phyloP scores from a whole-genome alignment of 2,113 vertebrate species.

The Benitochromis conjunctus region DNA sequence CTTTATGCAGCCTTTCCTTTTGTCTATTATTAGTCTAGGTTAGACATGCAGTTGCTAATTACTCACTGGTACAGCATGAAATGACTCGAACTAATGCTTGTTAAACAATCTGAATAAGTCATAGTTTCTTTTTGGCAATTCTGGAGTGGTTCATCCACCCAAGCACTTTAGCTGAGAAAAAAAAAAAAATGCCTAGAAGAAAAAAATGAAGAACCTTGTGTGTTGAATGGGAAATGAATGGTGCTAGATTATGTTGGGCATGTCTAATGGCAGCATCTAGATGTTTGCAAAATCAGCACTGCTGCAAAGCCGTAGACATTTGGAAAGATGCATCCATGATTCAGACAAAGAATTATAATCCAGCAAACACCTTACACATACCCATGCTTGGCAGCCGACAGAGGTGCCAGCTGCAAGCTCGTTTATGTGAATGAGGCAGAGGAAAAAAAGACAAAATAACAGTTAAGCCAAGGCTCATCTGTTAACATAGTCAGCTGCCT shows the following conservation, averaged over 20 bases:
- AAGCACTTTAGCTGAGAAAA: not conserved
- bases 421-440: conserved; percentile 14
- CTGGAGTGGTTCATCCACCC: conserved; percentile 6
- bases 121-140: not conserved
- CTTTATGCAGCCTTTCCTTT: not conserved
- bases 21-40: not conserved
- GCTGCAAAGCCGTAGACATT: not conserved
- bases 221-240: conserved; percentile 14
- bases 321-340: conserved; percentile 19
- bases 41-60: not conserved
- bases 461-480: not conserved
- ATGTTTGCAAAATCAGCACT: conserved; percentile 32
- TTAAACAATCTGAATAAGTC: not conserved
- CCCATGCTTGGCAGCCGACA: not conserved
- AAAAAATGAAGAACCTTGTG: conserved; percentile 7
- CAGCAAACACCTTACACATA: not conserved
- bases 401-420: conserved; percentile 10
- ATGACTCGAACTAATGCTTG: not conserved
- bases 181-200: not conserved
- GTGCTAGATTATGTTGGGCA: not conserved
- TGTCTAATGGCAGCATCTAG: not conserved
- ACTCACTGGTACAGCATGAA: not conserved
- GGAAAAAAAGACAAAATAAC: not conserved
- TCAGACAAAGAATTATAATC: conserved; percentile 27
- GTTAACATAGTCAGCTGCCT: not conserved